Evolutionary conservation across 1,140 invertebrate genomes (phyloP).

Genomic region (Lepidostoma basale): DNA sequence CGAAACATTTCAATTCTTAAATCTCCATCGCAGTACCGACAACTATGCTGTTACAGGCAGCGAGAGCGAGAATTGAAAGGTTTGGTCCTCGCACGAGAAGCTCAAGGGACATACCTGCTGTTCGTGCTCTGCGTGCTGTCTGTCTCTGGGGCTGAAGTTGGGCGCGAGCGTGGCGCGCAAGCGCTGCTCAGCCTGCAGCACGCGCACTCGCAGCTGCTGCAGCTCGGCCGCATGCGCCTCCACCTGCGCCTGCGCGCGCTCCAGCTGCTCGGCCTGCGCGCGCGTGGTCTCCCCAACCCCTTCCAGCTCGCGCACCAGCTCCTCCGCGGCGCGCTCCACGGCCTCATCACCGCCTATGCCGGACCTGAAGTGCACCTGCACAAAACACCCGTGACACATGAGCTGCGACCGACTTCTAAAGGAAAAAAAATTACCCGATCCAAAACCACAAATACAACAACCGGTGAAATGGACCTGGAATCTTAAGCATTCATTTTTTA

Average conservation of each 20-base stretch:
- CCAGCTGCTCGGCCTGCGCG: constrained; percentile 74
- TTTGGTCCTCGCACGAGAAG: background rate
- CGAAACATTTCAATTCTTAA: constrained; percentile 10
- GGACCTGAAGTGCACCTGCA: constrained; percentile 83
- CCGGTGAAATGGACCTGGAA: no score
- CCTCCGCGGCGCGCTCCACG: constrained; percentile 73
- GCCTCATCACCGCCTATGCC: constrained; percentile 80
- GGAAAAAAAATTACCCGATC: no score
- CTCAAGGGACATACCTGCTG: constrained; percentile 82
- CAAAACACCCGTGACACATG: no score
- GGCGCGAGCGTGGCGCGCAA: constrained; percentile 80
- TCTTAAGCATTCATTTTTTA: no score
- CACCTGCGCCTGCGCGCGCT: constrained; percentile 81
- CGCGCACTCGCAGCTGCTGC: constrained; percentile 79
- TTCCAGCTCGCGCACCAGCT: constrained; percentile 72
- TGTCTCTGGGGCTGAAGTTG: constrained; percentile 79
- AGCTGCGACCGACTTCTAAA: no score
- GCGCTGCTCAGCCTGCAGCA: constrained; percentile 85
- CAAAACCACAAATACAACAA: no score
- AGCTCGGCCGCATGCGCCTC: constrained; percentile 90
- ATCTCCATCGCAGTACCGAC: background rate
- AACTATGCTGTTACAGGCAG: background rate
- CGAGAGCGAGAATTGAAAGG: background rate
- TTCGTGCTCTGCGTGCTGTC: constrained; percentile 82
- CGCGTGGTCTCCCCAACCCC: constrained; percentile 68